phyloP scores from a whole-genome alignment of 2,797 vertebrate species.

The Gymnothorax javanicus region DNA sequence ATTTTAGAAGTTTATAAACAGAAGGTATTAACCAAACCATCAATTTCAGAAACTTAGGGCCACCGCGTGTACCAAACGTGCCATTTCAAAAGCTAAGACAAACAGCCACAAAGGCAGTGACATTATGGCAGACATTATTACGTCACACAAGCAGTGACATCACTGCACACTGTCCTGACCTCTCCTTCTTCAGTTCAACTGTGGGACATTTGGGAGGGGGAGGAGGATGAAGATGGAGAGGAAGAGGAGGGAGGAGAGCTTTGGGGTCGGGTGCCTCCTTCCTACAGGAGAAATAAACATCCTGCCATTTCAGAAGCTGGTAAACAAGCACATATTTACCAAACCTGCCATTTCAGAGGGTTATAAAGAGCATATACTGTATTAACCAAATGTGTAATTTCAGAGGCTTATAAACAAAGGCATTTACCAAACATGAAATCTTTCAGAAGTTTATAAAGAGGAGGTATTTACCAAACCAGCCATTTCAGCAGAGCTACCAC shows the following conservation, averaged over 20 bases:
- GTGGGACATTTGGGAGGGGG: constrained; percentile 46
- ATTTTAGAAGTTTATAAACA: too few species aligned
- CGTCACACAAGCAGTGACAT: constrained; percentile 1
- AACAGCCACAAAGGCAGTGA: neutral
- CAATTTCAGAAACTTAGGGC: too few species aligned
- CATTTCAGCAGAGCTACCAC: too few species aligned
- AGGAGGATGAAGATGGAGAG: constrained; percentile 30
- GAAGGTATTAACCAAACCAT: too few species aligned
- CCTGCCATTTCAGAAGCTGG: too few species aligned
- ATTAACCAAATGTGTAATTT: too few species aligned
- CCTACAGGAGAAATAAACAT: constrained; percentile 38
- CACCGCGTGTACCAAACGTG: too few species aligned
- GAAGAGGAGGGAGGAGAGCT: constrained; percentile 13
- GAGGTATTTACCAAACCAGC: too few species aligned
- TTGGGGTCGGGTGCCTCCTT: constrained; percentile 37
- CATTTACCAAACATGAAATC: too few species aligned
- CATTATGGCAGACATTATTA: neutral
- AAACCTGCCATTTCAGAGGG: neutral
- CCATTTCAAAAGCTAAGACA: too few species aligned
- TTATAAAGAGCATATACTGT: neutral
- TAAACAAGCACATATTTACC: neutral
- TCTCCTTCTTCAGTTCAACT: constrained; percentile 40
- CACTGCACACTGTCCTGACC: constrained; percentile 39
- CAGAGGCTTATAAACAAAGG: too few species aligned
- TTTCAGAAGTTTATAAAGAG: too few species aligned